These are phyloP conservation scores for Nasonia giraulti DNA, from an alignment of 1,140 invertebrate genomes.

Conservation along the genomic window DNA sequence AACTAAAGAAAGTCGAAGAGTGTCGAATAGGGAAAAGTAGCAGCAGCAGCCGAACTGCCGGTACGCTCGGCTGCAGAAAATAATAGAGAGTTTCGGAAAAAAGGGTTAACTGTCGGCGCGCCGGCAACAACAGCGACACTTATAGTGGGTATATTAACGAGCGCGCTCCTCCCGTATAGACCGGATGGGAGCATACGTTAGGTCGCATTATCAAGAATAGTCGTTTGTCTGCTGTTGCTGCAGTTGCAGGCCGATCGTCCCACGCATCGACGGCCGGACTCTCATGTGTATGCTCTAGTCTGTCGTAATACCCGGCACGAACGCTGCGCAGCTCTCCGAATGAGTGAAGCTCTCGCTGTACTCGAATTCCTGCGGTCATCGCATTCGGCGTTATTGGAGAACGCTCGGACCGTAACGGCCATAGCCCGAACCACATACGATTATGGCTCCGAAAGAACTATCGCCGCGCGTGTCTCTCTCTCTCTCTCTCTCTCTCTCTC, in stretches of 20 bases:
- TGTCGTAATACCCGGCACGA: background rate
- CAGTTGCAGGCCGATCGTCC: constrained; percentile 5
- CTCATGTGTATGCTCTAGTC: background rate
- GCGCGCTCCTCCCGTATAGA: background rate
- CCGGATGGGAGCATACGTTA: constrained; percentile 34
- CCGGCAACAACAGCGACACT: background rate
- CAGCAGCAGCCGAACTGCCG: background rate
- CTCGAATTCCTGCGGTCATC: constrained; percentile 60
- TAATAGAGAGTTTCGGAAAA: background rate
- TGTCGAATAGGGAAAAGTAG: background rate
- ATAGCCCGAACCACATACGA: constrained; percentile 61
- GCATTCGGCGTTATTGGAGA: constrained; percentile 63
- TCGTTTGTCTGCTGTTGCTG: background rate
- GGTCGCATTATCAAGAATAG: constrained; percentile 39
- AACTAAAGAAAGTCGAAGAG: background rate
- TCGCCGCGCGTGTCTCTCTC: constrained; percentile 4
- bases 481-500: too few relatives aligned
- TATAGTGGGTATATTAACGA: background rate
- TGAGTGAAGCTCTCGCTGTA: constrained; percentile 15
- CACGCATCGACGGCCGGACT: constrained; percentile 45
- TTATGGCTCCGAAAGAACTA: constrained; percentile 61
- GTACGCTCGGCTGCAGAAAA: background rate
- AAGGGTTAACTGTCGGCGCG: constrained; percentile 12
- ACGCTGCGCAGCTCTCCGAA: background rate
- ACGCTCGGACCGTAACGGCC: constrained; percentile 62